Conservation (phyloP, 2,113 vertebrate genomes). For the Sminthopsis crassicaudata region DNA sequence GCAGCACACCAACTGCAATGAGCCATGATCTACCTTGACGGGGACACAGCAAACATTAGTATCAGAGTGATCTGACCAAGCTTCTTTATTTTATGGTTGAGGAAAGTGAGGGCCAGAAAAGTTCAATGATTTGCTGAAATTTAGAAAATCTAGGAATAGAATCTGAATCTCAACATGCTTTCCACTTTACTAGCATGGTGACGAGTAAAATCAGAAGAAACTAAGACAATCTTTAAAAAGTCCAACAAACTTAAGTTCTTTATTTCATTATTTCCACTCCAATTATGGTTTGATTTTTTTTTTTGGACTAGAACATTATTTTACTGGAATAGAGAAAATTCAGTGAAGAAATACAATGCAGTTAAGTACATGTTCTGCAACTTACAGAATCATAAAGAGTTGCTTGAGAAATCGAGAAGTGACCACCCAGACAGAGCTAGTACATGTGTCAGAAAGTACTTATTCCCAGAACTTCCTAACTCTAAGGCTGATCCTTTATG, state of each 20-base stretch:
- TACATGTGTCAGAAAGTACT: too few species aligned
- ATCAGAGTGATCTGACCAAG: neutral
- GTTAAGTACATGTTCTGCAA: neutral
- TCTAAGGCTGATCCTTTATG: too few species aligned
- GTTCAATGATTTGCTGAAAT: neutral
- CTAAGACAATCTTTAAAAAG: neutral
- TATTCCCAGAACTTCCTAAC: too few species aligned
- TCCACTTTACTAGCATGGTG: neutral
- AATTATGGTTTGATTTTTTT: neutral
- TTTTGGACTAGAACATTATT: neutral
- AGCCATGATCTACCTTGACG: neutral
- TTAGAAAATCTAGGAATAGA: neutral
- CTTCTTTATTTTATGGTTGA: neutral
- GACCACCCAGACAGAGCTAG: too few species aligned
- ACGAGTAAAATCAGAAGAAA: neutral
- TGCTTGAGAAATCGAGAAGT: too few species aligned
- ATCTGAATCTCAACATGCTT: neutral
- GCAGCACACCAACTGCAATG: neutral
- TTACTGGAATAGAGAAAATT: neutral
- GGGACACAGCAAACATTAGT: neutral
- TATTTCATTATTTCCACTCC: neutral
- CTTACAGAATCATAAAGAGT: too few species aligned
- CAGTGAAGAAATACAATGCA: neutral
- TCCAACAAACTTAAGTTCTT: neutral
- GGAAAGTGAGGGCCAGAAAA: neutral